Conservation (phyloP, 2,888 invertebrate species). For the Agonopterix alstromeriana region DNA sequence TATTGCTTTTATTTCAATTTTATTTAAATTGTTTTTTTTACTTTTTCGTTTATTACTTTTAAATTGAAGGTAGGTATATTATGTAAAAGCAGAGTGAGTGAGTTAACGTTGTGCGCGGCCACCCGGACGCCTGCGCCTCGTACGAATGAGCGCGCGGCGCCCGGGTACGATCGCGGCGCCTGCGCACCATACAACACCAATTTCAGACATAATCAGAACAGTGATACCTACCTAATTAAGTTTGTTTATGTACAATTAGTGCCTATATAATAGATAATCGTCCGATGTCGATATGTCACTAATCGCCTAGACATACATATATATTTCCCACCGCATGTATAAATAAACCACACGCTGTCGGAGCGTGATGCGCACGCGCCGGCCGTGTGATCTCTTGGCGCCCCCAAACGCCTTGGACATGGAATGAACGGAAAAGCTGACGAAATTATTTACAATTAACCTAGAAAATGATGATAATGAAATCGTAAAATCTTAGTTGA, state of each 20-base stretch:
- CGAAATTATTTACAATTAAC: slow-evolving; percentile 12
- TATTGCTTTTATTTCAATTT: slow-evolving; percentile 13
- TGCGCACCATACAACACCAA: slow-evolving; percentile 31
- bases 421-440: slow-evolving; percentile 16
- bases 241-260: slow-evolving; percentile 37
- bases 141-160: slow-evolving; percentile 43
- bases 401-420: slow-evolving; percentile 22
- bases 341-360: slow-evolving; percentile 48
- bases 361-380: slow-evolving; percentile 57
- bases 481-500: no score
- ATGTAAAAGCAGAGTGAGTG: slow-evolving; percentile 17
- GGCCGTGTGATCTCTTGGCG: slow-evolving; percentile 45
- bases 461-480: slow-evolving; percentile 2
- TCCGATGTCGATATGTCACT: slow-evolving; percentile 39
- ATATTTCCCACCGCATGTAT: slow-evolving; percentile 37
- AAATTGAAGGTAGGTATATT: slow-evolving; percentile 30
- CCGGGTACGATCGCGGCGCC: slow-evolving; percentile 19
- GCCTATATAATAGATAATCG: slow-evolving; percentile 38
- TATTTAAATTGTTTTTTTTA: slow-evolving; percentile 12
- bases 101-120: slow-evolving; percentile 34
- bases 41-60: slow-evolving; percentile 15
- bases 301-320: slow-evolving; percentile 31
- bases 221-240: slow-evolving; percentile 31
- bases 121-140: slow-evolving; percentile 46
- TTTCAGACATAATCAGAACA: slow-evolving; percentile 43